These are phyloP conservation scores for Odontothrips loti DNA, from an alignment of 2,888 invertebrate genomes.

Conservation along the genomic window DNA sequence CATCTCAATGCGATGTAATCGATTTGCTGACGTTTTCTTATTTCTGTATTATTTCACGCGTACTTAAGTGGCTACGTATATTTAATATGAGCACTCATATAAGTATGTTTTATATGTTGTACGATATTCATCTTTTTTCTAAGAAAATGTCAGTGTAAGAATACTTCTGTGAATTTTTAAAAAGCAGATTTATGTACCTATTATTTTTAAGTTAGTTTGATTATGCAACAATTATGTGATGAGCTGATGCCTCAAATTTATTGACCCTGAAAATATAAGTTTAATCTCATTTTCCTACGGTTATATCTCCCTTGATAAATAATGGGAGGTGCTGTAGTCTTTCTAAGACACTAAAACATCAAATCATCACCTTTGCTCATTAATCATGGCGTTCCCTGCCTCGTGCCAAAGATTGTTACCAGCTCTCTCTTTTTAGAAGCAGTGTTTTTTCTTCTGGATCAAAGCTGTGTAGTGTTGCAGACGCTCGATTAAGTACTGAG, in stretches of 20 bases:
- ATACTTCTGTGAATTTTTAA: slow-evolving; percentile 8
- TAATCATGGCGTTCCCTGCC: not conserved
- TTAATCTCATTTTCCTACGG: no score
- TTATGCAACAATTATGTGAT: slow-evolving; percentile 6
- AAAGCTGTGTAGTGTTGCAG: not conserved
- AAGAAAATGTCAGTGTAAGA: slow-evolving; percentile 3
- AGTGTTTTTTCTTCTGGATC: not conserved
- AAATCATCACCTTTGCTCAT: not conserved
- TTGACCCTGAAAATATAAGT: not conserved
- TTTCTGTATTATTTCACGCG: not conserved
- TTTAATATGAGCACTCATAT: slow-evolving; percentile 11
- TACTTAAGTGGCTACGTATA: no score
- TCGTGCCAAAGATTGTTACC: slow-evolving; percentile 21
- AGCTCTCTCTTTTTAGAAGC: slow-evolving; percentile 3
- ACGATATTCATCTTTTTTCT: not conserved
- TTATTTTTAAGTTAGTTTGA: slow-evolving; percentile 16
- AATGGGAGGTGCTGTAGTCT: no score
- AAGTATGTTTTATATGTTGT: slow-evolving; percentile 19
- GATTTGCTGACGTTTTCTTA: not conserved
- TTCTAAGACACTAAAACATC: not conserved
- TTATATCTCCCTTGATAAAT: no score
- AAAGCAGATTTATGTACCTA: slow-evolving; percentile 11
- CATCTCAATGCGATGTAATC: no score
- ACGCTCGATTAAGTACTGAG: not conserved
- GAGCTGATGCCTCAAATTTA: not conserved